A percentile compares a stretch with the other conserved stretches of the same genome.
Evolutionary conservation across 2,113 vertebrate genomes (phyloP).

Genomic region (Cynoglossus semilaevis): DNA sequence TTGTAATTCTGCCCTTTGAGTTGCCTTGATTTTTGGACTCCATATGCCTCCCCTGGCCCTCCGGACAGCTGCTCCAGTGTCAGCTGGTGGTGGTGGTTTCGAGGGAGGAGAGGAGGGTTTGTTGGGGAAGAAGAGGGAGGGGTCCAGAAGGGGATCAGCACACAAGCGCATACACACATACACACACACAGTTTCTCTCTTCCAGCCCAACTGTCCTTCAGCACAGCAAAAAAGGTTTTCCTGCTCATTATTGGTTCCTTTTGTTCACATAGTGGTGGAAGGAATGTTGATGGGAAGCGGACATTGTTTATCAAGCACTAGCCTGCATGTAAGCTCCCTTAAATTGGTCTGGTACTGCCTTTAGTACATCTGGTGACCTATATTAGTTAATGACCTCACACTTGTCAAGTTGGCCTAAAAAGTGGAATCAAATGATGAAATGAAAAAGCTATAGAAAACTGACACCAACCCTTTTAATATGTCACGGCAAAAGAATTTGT

Average conservation of each 20-base stretch:
- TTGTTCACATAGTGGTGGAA: slow-evolving; percentile 31
- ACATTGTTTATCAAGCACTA: slow-evolving; percentile 32
- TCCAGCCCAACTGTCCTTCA: slow-evolving; percentile 46
- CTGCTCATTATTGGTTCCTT: slow-evolving; percentile 33
- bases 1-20: slow-evolving; percentile 21
- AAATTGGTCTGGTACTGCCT: slow-evolving; percentile 13
- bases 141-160: slow-evolving; percentile 40
- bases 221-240: slow-evolving; percentile 30
- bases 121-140: slow-evolving; percentile 59
- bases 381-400: slow-evolving; percentile 22
- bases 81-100: slow-evolving; percentile 71
- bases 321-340: slow-evolving; percentile 7
- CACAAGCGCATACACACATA: slow-evolving; percentile 20
- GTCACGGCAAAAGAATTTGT: slow-evolving; percentile 57
- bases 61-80: slow-evolving; percentile 76
- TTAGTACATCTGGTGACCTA: slow-evolving; percentile 46
- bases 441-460: slow-evolving; percentile 16
- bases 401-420: slow-evolving; percentile 9
- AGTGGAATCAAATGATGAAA: slow-evolving; percentile 6
- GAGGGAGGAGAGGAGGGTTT: slow-evolving; percentile 34
- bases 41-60: slow-evolving; percentile 56
- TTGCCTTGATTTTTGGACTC: slow-evolving; percentile 46
- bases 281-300: slow-evolving; percentile 43
- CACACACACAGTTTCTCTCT: slow-evolving; percentile 22
- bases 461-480: slow-evolving; percentile 26